Percentiles rank a stretch among this genome's conserved stretches.
Evolutionary conservation across 2,113 vertebrate genomes (phyloP).

Genomic region (Leiothrix lutea): DNA sequence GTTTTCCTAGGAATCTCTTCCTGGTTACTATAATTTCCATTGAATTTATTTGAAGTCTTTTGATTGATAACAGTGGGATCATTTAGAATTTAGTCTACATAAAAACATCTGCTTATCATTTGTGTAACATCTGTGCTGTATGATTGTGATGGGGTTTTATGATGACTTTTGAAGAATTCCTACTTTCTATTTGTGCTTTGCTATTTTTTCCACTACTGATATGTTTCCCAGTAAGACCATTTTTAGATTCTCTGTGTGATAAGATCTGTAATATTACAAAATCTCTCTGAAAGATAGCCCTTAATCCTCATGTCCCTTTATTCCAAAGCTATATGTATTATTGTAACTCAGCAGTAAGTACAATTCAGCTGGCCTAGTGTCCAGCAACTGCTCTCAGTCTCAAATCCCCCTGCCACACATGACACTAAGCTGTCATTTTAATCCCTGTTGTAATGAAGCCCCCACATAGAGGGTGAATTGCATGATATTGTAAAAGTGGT

Average conservation of each 20-base stretch:
- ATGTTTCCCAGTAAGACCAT: background rate
- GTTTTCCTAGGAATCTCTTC: background rate
- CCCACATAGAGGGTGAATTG: background rate
- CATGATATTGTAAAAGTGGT: background rate
- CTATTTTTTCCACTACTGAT: background rate
- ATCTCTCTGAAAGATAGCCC: background rate
- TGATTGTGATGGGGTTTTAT: background rate
- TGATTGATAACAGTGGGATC: background rate
- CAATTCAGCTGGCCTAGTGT: conserved; percentile 25
- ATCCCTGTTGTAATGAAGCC: conserved; percentile 51
- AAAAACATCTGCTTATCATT: conserved; percentile 19
- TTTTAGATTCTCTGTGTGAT: background rate
- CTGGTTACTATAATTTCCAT: background rate
- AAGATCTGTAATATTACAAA: background rate
- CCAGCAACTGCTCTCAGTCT: conserved; percentile 25
- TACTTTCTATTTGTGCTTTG: background rate
- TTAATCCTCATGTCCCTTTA: conserved; percentile 16
- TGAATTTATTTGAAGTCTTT: background rate
- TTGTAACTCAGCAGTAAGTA: conserved; percentile 21
- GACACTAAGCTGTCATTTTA: conserved; percentile 52
- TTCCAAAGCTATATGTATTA: conserved; percentile 25
- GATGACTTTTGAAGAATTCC: background rate
- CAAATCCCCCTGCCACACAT: conserved; percentile 38
- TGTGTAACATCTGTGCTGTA: conserved; percentile 6
- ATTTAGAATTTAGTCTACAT: conserved; percentile 2